Evolutionary conservation across 2,797 vertebrate species (phyloP).

Genomic region (Fistularia tabacaria): DNA sequence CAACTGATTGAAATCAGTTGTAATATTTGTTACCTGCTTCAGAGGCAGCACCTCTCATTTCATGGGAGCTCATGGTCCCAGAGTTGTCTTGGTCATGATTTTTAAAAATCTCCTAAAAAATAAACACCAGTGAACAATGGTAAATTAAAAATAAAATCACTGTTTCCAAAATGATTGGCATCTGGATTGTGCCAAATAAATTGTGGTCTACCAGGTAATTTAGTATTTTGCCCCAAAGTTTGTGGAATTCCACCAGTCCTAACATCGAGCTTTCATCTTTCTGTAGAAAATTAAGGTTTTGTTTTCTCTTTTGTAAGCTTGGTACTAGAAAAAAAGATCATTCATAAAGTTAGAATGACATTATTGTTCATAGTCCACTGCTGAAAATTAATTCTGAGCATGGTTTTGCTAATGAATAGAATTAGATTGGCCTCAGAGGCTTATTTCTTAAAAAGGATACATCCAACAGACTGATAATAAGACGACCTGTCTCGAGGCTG

Average conservation of each 20-base stretch:
- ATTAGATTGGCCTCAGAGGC: neutral
- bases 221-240: conserved; percentile 73
- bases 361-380: no score
- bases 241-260: conserved; percentile 71
- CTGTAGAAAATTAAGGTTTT: conserved; percentile 55
- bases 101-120: conserved; percentile 71
- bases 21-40: conserved; percentile 63
- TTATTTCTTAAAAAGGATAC: conserved; percentile 65
- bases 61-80: conserved; percentile 77
- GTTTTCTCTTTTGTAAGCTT: neutral
- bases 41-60: conserved; percentile 69
- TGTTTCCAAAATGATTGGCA: no score
- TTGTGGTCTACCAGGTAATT: conserved; percentile 67
- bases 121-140: neutral
- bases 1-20: neutral
- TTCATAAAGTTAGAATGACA: neutral
- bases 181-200: neutral
- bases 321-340: neutral
- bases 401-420: no score
- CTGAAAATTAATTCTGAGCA: no score
- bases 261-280: conserved; percentile 68
- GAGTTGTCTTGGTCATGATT: conserved; percentile 67
- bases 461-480: conserved; percentile 75
- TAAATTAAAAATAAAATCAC: neutral
- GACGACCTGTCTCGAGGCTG: conserved; percentile 68